Percentiles rank a stretch among this genome's conserved stretches.
These are phyloP conservation scores for Drosophila pegasa DNA, from an alignment of 2,888 invertebrate genomes.

Conservation along the genomic window DNA sequence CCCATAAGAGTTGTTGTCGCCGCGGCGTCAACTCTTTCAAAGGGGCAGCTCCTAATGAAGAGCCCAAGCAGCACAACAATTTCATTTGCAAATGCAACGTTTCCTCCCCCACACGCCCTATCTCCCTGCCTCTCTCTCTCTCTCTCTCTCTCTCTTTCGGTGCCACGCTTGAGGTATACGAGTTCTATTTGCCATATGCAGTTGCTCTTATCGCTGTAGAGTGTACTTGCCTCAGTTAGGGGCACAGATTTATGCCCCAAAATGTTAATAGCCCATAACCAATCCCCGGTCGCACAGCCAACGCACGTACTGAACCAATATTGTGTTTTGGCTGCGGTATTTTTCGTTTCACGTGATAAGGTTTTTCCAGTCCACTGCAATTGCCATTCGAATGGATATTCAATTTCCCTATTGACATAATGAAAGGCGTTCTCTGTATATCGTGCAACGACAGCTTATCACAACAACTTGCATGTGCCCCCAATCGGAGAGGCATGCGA, in stretches of 20 bases:
- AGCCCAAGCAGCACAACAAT: constrained; percentile 38
- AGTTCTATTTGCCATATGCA: constrained; percentile 32
- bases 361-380: constrained; percentile 32
- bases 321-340: background rate
- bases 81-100: constrained; percentile 40
- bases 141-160: background rate
- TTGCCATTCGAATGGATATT: constrained; percentile 32
- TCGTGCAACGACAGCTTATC: constrained; percentile 9
- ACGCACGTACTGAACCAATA: constrained; percentile 40
- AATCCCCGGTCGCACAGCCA: constrained; percentile 60
- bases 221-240: constrained; percentile 43
- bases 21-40: constrained; percentile 21
- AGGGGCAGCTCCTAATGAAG: constrained; percentile 45
- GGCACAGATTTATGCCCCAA: constrained; percentile 70
- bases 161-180: background rate
- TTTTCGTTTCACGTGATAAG: constrained; percentile 34
- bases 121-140: background rate
- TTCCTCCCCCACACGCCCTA: background rate
- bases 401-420: constrained; percentile 44
- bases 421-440: constrained; percentile 53
- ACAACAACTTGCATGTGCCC: constrained; percentile 2
- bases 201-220: constrained; percentile 39
- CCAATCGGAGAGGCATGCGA: background rate
- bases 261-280: constrained; percentile 78
- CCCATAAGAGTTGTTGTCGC: constrained; percentile 47